Evolutionary conservation across 1,140 invertebrate genomes (phyloP), one percentile per base, ranked within the genome.

Genomic region (Orius laevigatus): DNA sequence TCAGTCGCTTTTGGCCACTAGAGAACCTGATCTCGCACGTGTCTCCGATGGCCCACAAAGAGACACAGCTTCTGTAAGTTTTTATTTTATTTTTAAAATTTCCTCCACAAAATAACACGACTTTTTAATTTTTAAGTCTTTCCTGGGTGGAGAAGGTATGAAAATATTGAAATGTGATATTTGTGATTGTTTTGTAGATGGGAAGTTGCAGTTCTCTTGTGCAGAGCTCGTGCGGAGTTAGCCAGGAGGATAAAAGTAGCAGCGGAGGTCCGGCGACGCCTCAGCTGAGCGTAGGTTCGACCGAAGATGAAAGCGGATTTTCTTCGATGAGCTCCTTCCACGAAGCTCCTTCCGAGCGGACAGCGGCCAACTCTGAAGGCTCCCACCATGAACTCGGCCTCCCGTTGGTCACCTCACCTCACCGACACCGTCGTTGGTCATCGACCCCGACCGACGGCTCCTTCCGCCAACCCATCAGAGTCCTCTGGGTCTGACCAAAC

Each of bases 261-360:
- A 57, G 60, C 35, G 56, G 54, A 42, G 58, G 58, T 18, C 56
- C 60, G 15, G 54, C 59, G 31, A 57, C 63, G 32, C 65, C 62
- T 52, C 66, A 65, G 38, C 70, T 60, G 49, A 72, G 71, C 53
- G 62, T 69, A 6, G 69, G 69, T 57, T 74, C 70, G 50, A 69
- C 63, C 34, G 81, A 85, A 58, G 80, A 83, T 53, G 81, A 85
- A 58, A 84, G 81, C 57, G 82, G 82, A 10, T 85, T 85, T 60
- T 84, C 80, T 10, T 84, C 80, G 2, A 78, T 84, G 66, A 82
- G 75, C 60, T 84, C 80, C 2, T 84, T 84, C 56, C 81, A 84
- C 60, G 80, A 83, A 56, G 72, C 81, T n/a, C n/a, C n/a, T n/a
- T n/a, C n/a, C 15, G 79, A 79, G 9, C 50, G 49, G 9, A 52